phyloP scores from a whole-genome alignment of 2,888 invertebrate genomes.

The Agonopterix alstromeriana region DNA sequence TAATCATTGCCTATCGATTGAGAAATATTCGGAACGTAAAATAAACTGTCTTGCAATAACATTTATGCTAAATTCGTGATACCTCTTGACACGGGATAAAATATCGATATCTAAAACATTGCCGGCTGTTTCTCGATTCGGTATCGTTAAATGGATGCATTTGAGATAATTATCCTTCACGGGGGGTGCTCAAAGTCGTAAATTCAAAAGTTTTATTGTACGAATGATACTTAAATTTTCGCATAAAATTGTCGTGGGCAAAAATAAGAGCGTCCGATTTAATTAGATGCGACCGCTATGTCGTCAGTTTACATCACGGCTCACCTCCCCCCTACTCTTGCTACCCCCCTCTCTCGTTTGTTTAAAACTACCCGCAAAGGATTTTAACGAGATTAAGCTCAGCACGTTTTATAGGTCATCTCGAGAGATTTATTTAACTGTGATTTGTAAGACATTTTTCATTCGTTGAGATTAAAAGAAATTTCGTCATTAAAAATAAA shows the following conservation, averaged over 20 bases:
- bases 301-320: constrained; percentile 31
- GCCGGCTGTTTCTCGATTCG: constrained; percentile 26
- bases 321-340: constrained; percentile 11
- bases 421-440: constrained; percentile 59
- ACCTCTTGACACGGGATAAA: constrained; percentile 23
- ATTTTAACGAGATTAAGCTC: constrained; percentile 66
- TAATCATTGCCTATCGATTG: constrained; percentile 17
- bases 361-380: constrained; percentile 63
- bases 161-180: constrained; percentile 52
- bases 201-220: constrained; percentile 54
- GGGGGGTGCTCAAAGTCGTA: constrained; percentile 43
- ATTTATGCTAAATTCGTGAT: constrained; percentile 24
- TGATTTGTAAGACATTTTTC: constrained; percentile 60
- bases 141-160: constrained; percentile 39
- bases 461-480: constrained; percentile 53
- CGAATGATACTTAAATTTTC: constrained; percentile 44
- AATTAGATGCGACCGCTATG: constrained; percentile 57
- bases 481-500: constrained; percentile 56
- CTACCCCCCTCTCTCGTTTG: constrained; percentile 26
- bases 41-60: constrained; percentile 9
- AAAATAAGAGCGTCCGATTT: constrained; percentile 58
- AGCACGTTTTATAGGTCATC: constrained; percentile 66
- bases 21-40: constrained; percentile 17
- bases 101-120: constrained; percentile 26
- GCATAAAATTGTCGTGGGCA: constrained; percentile 59